These are phyloP conservation scores for Drosophila acutilabella DNA, from an alignment of 2,888 invertebrate species.

Conservation along the genomic window DNA sequence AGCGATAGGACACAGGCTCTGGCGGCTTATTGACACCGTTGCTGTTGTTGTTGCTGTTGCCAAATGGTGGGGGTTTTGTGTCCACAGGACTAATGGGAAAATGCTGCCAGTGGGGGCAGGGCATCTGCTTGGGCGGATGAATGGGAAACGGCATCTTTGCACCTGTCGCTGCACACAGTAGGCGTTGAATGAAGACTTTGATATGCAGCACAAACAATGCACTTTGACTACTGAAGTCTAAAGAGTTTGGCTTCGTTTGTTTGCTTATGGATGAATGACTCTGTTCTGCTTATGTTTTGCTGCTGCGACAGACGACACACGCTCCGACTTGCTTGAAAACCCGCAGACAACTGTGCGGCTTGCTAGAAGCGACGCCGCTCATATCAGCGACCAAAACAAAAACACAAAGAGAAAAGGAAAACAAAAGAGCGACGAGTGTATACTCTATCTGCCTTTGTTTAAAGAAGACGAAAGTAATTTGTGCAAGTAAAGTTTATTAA, in stretches of 20 bases:
- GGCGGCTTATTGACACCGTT: constrained; percentile 57
- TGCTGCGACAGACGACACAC: constrained; percentile 32
- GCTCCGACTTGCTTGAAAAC: constrained; percentile 57
- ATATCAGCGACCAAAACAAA: constrained; percentile 53
- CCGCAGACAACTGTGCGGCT: constrained; percentile 63
- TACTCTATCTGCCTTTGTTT: constrained; percentile 9
- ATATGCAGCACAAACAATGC: background rate
- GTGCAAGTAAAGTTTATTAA: no score
- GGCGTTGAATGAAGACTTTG: constrained; percentile 2
- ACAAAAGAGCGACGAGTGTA: background rate
- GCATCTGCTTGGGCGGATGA: constrained; percentile 83
- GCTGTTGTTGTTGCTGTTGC: constrained; percentile 21
- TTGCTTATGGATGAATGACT: background rate
- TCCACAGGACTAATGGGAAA: constrained; percentile 83
- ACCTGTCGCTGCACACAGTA: constrained; percentile 1
- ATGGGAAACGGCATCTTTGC: constrained; percentile 82
- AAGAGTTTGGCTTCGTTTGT: no score
- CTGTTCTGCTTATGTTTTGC: constrained; percentile 6
- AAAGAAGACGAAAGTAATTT: no score
- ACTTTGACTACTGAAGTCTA: background rate
- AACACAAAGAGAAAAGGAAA: constrained; percentile 18
- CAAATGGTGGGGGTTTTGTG: constrained; percentile 63
- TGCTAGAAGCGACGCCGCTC: constrained; percentile 53
- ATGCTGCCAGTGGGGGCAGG: constrained; percentile 84
- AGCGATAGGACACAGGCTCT: constrained; percentile 70